A percentile compares a stretch with the other conserved stretches of the same genome.
These are phyloP conservation scores for Listrodromus nycthemerus DNA, from an alignment of 2,888 invertebrate species.

Conservation along the genomic window DNA sequence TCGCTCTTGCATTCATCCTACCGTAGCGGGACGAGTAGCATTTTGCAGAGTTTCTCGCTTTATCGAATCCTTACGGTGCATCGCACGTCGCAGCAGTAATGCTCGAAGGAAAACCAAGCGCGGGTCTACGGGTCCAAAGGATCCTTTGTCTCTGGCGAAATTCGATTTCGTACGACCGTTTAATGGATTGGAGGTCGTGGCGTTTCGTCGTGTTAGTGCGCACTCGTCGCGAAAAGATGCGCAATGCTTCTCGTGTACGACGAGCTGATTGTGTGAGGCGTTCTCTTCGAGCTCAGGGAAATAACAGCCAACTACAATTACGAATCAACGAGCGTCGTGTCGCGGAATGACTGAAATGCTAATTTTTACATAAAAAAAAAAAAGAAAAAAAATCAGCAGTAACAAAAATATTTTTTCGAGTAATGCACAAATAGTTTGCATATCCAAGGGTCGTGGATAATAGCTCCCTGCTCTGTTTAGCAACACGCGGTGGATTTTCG, in stretches of 20 bases:
- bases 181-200: conserved; percentile 72
- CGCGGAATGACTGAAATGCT: neutral
- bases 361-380: neutral
- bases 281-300: neutral
- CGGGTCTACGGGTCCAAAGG: conserved; percentile 52
- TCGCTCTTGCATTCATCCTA: neutral
- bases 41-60: conserved; percentile 51
- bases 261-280: neutral
- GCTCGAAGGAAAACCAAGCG: conserved; percentile 65
- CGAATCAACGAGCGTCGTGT: neutral
- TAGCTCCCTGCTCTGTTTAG: neutral
- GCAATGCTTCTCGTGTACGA: conserved; percentile 8
- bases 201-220: conserved; percentile 25
- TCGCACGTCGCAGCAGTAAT: conserved; percentile 73
- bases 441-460: neutral
- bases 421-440: neutral
- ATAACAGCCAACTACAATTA: neutral
- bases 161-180: conserved; percentile 79
- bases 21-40: neutral
- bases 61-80: conserved; percentile 70
- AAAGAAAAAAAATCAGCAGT: too few relatives aligned
- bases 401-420: neutral
- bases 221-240: conserved; percentile 4
- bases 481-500: neutral
- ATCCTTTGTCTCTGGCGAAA: conserved; percentile 74